phyloP scores from a whole-genome alignment of 2,113 vertebrate species.

The Pseudorasbora parva region DNA sequence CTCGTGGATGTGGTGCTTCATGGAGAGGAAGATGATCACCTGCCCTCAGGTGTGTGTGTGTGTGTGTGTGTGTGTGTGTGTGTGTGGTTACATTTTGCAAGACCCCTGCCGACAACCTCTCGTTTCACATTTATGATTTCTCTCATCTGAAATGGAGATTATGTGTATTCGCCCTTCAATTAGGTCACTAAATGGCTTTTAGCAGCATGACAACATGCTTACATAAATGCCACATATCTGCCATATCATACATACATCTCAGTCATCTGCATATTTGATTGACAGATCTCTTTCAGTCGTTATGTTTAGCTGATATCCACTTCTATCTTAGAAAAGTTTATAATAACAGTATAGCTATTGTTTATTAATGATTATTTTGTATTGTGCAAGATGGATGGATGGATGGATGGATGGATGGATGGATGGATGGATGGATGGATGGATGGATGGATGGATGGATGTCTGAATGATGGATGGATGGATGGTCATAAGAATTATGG shows the following conservation, averaged over 20 bases:
- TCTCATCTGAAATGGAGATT: slow-evolving; percentile 32
- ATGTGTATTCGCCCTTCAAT: slow-evolving; percentile 14
- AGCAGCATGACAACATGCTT: slow-evolving; percentile 22
- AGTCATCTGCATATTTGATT: slow-evolving; percentile 26
- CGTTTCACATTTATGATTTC: slow-evolving; percentile 14
- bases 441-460: neutral
- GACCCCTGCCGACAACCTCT: slow-evolving; percentile 1
- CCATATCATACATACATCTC: slow-evolving; percentile 8
- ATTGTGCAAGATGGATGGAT: neutral
- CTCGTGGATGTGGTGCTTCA: slow-evolving; percentile 38
- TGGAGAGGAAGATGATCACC: slow-evolving; percentile 53
- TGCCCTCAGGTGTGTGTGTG: slow-evolving; percentile 52
- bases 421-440: neutral
- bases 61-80: slow-evolving; percentile 39
- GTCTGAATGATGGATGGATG: no score
- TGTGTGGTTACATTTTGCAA: slow-evolving; percentile 46
- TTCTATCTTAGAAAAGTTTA: neutral
- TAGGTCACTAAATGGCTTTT: slow-evolving; percentile 36
- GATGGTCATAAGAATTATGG: no score
- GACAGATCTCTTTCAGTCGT: neutral
- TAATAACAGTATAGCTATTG: neutral
- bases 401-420: neutral
- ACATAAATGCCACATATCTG: slow-evolving; percentile 10
- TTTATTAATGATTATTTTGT: neutral
- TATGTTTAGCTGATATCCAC: neutral